These are phyloP conservation scores for Drosophila aff. DNA, from an alignment of 1,140 invertebrate species.

Conservation along the genomic window DNA sequence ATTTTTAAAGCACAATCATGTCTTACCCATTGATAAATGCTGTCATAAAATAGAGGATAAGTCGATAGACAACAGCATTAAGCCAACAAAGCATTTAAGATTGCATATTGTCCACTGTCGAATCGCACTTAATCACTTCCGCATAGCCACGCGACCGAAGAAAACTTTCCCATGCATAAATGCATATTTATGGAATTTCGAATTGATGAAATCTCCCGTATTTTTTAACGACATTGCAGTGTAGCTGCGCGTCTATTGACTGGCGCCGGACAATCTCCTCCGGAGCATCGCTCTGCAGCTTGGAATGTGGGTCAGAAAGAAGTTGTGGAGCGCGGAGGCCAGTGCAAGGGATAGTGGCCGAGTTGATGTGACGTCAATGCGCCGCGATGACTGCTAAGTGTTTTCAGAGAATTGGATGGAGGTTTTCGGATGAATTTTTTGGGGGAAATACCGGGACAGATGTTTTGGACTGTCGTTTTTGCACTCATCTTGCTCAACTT, in stretches of 20 bases:
- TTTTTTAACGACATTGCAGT: slow-evolving; percentile 28
- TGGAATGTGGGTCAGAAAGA: slow-evolving; percentile 58
- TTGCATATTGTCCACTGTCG: background rate
- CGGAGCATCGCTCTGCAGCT: slow-evolving; percentile 1
- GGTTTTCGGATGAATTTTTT: slow-evolving; percentile 68
- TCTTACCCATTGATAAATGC: background rate
- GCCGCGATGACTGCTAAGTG: slow-evolving; percentile 10
- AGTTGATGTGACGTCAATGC: slow-evolving; percentile 56
- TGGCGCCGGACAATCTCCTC: slow-evolving; percentile 10
- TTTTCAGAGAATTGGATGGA: slow-evolving; percentile 42
- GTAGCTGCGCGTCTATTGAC: background rate
- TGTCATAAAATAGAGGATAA: background rate
- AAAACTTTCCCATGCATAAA: slow-evolving; percentile 55
- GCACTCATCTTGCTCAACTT: slow-evolving; percentile 24
- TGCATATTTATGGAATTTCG: slow-evolving; percentile 53
- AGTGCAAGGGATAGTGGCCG: slow-evolving; percentile 21
- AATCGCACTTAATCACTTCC: slow-evolving; percentile 25
- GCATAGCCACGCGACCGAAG: slow-evolving; percentile 28
- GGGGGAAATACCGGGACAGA: slow-evolving; percentile 64
- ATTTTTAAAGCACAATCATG: background rate
- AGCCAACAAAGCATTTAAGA: background rate
- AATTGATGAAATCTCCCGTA: slow-evolving; percentile 30
- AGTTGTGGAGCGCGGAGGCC: background rate
- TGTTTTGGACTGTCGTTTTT: slow-evolving; percentile 19
- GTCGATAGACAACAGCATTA: background rate